These are phyloP conservation scores for Pelobates cultripes DNA, from an alignment of 2,797 vertebrate species.

Conservation along the genomic window DNA sequence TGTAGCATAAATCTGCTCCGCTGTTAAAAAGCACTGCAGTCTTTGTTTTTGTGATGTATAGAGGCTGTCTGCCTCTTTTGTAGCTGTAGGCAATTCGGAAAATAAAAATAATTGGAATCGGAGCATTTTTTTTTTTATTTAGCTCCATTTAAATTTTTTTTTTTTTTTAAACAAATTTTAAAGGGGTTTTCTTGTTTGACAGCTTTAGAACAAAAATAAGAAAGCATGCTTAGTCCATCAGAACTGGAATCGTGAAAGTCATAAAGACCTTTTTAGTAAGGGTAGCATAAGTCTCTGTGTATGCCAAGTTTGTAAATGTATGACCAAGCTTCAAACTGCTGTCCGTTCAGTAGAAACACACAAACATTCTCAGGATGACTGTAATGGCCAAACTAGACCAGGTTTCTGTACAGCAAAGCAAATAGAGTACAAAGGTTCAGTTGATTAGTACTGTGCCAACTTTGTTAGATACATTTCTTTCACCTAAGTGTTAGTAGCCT, in stretches of 20 bases:
- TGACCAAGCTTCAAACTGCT: too few relatives aligned
- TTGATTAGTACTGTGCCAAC: too few relatives aligned
- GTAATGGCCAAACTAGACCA: too few relatives aligned
- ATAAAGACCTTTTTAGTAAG: not conserved
- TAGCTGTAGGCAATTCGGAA: slow-evolving; percentile 4
- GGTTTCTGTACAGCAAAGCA: too few relatives aligned
- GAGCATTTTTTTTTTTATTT: not conserved
- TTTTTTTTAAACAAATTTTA: not conserved
- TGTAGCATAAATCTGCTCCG: slow-evolving; percentile 11
- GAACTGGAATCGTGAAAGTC: not conserved
- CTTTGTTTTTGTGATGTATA: slow-evolving; percentile 19
- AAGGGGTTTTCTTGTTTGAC: not conserved
- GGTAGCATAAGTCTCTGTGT: not conserved
- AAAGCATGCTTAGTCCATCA: not conserved
- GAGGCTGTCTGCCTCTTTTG: slow-evolving; percentile 15
- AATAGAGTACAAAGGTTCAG: too few relatives aligned
- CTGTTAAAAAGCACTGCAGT: slow-evolving; percentile 13
- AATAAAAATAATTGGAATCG: slow-evolving; percentile 7
- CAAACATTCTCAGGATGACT: too few relatives aligned
- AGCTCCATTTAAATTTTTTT: not conserved
- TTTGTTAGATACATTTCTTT: too few relatives aligned
- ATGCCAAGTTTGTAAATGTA: too few relatives aligned
- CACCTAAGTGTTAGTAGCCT: too few relatives aligned
- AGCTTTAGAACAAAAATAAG: not conserved
- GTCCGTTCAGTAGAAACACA: too few relatives aligned